Conservation (phyloP, 1,140 invertebrate genomes). For the Centruroides vittatus region DNA sequence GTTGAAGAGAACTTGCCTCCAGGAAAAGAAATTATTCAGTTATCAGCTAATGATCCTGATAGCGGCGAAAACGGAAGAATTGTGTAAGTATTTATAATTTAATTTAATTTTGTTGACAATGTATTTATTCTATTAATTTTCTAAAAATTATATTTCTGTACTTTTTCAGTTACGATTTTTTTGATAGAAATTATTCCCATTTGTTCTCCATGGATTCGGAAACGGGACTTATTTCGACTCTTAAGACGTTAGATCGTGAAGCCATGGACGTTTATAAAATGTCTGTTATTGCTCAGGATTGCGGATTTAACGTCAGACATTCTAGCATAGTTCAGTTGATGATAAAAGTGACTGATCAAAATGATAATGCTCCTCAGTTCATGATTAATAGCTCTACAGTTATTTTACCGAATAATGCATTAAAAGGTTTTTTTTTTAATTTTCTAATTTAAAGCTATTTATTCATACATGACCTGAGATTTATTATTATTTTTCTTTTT, state of each 20-base stretch:
- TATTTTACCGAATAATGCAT: too few relatives aligned
- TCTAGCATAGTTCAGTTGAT: conserved; percentile 49
- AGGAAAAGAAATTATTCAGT: conserved; percentile 66
- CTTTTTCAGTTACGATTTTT: too few relatives aligned
- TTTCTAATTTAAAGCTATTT: too few relatives aligned
- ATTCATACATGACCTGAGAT: too few relatives aligned
- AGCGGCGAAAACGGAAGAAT: conserved; percentile 70
- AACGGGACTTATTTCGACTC: conserved; percentile 55
- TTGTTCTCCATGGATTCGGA: conserved; percentile 65
- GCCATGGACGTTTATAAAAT: conserved; percentile 57
- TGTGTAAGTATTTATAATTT: conserved; percentile 41
- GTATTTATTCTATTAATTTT: too few relatives aligned
- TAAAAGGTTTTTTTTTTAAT: too few relatives aligned
- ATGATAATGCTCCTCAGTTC: conserved; percentile 77
- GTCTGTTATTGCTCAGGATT: conserved; percentile 40
- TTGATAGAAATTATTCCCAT: conserved; percentile 2
- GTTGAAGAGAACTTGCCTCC: conserved; percentile 65
- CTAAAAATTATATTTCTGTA: too few relatives aligned
- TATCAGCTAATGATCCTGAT: conserved; percentile 75
- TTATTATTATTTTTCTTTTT: too few relatives aligned
- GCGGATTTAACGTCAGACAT: conserved; percentile 47
- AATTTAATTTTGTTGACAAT: too few relatives aligned
- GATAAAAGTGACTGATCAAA: conserved; percentile 72
- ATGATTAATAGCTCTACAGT: conserved; percentile 24
- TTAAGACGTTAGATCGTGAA: conserved; percentile 71